A percentile compares a stretch with the other conserved stretches of the same genome.
These are phyloP conservation scores for Ptiloglossa arizonensis DNA, from an alignment of 1,140 invertebrate species.

Conservation along the genomic window DNA sequence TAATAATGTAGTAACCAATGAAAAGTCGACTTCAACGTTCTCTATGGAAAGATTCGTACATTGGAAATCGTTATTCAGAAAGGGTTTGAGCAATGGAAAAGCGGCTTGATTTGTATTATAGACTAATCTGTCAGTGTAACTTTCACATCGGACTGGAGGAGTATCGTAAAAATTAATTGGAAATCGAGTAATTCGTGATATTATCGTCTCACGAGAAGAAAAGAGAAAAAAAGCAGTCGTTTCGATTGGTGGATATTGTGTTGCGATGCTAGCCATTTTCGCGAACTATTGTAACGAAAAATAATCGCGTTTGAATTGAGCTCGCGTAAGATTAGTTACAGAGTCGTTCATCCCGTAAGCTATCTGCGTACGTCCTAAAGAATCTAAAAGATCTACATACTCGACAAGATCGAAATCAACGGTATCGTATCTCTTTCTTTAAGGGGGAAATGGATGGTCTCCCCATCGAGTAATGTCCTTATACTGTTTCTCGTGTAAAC, in stretches of 20 bases:
- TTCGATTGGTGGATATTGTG: slow-evolving; percentile 23
- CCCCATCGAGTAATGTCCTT: slow-evolving; percentile 23
- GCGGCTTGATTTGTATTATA: slow-evolving; percentile 35
- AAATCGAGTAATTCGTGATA: slow-evolving; percentile 18
- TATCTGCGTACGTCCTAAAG: slow-evolving; percentile 12
- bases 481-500: slow-evolving; percentile 23
- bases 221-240: not conserved
- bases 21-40: not conserved
- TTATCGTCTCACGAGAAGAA: not conserved
- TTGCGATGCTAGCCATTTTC: slow-evolving; percentile 52
- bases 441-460: slow-evolving; percentile 27
- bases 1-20: not conserved
- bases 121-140: slow-evolving; percentile 51
- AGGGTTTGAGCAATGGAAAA: slow-evolving; percentile 30
- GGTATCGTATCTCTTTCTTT: not conserved
- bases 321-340: slow-evolving; percentile 27
- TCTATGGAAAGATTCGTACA: not conserved
- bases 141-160: slow-evolving; percentile 38
- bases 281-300: slow-evolving; percentile 64
- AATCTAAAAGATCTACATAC: not conserved
- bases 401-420: not conserved
- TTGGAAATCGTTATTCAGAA: not conserved
- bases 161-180: slow-evolving; percentile 19
- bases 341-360: slow-evolving; percentile 48
- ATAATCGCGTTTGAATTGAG: slow-evolving; percentile 49